A percentile compares a stretch with the other conserved stretches of the same genome.
phyloP scores from a whole-genome alignment of 2,113 vertebrate genomes.

The Formicarius rufipectus region DNA sequence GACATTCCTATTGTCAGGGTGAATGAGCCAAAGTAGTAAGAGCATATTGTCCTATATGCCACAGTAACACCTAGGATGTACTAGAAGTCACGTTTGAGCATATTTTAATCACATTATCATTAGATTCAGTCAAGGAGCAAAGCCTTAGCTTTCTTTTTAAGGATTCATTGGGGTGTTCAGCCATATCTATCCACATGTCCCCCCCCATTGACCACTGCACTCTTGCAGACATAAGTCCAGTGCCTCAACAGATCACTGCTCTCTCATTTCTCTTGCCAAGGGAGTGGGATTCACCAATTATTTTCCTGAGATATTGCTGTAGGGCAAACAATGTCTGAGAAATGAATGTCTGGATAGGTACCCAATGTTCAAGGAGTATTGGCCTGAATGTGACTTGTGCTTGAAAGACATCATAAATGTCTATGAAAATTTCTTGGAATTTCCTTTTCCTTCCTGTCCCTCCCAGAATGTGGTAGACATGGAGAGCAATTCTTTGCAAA shows the following conservation, averaged over 20 bases:
- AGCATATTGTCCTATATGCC: background rate
- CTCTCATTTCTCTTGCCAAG: background rate
- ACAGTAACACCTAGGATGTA: background rate
- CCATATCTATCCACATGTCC: accelerated
- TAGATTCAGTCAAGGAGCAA: background rate
- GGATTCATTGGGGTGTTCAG: background rate
- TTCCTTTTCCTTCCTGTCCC: background rate
- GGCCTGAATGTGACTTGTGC: background rate
- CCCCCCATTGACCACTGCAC: accelerated
- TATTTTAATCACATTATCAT: accelerated
- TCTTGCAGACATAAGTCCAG: background rate
- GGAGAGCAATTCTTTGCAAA: background rate
- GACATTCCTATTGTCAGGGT: background rate
- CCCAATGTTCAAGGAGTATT: background rate
- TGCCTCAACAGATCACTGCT: background rate
- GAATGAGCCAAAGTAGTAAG: background rate
- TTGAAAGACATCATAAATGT: background rate
- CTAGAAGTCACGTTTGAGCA: background rate
- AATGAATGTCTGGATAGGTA: background rate
- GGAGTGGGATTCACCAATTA: background rate
- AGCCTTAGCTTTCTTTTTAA: background rate
- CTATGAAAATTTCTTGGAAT: background rate
- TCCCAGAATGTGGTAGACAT: background rate
- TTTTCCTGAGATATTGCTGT: background rate
- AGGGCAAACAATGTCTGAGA: background rate